Evolutionary conservation across 92 coral and sea anemone genomes (phyloP).

Genomic region (Montipora capitata): DNA sequence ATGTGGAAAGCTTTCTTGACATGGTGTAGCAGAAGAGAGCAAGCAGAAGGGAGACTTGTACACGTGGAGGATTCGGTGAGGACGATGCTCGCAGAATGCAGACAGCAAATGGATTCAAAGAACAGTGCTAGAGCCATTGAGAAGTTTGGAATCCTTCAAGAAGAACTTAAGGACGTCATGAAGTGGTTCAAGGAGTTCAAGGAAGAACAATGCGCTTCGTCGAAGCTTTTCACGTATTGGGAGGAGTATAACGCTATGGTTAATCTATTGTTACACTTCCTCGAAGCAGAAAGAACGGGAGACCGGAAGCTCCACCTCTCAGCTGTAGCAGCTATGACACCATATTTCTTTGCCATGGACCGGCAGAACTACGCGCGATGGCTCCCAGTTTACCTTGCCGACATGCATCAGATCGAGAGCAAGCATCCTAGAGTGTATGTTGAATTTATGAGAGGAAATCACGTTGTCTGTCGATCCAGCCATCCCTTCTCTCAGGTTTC

Average conservation of each 20-base stretch:
- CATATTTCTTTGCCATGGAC: conserved; percentile 77
- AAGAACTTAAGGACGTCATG: conserved; percentile 29
- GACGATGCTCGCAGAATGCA: conserved; percentile 22
- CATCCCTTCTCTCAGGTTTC: no score
- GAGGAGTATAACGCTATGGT: not conserved
- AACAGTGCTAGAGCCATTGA: no score
- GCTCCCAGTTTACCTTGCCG: conserved; percentile 68
- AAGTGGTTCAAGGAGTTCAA: not conserved
- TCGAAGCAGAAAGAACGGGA: conserved; percentile 68
- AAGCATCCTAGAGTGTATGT: no score
- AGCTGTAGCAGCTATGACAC: conserved; percentile 59
- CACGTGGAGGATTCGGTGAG: conserved; percentile 1
- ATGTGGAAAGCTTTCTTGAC: conserved; percentile 36
- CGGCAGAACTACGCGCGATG: conserved; percentile 57
- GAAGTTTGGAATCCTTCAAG: not conserved
- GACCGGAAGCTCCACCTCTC: conserved; percentile 71
- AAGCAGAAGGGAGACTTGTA: not conserved
- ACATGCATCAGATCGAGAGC: conserved; percentile 59
- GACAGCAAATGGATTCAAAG: no score
- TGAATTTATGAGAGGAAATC: conserved; percentile 55
- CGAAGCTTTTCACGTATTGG: no score
- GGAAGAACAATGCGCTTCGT: not conserved
- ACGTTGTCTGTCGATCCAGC: conserved; percentile 58
- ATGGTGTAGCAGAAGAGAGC: no score
- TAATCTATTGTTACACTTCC: conserved; percentile 23